A percentile compares a stretch with the other conserved stretches of the same genome.
These are phyloP conservation scores for Sinonovacula constricta DNA, from an alignment of 1,140 invertebrate genomes.

Conservation along the genomic window DNA sequence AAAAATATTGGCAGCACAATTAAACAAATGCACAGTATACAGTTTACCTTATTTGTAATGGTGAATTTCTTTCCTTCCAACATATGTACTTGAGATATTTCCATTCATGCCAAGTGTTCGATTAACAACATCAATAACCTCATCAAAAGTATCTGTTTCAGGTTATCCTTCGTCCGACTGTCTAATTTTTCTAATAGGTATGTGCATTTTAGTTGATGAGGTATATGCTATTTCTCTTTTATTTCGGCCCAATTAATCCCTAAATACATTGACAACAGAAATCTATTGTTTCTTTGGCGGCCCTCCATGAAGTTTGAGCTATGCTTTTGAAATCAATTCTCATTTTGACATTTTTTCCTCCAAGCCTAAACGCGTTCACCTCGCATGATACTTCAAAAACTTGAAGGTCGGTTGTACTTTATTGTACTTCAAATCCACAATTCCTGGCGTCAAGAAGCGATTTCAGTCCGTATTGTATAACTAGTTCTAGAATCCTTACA, in stretches of 20 bases:
- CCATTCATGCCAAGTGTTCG: conserved; percentile 9
- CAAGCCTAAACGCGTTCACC: conserved; percentile 42
- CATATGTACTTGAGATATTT: background rate
- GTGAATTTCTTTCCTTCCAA: too few species aligned
- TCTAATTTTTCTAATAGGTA: background rate
- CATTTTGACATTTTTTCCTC: conserved; percentile 26
- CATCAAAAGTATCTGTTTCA: background rate
- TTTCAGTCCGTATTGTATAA: conserved; percentile 40
- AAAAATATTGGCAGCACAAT: too few species aligned
- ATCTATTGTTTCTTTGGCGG: conserved; percentile 20
- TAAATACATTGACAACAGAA: background rate
- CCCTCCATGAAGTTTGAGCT: conserved; percentile 35
- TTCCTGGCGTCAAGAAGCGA: conserved; percentile 39
- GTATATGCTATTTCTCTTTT: conserved; percentile 14
- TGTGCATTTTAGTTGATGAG: background rate
- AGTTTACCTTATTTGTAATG: too few species aligned
- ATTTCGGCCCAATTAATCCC: background rate
- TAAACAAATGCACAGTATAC: too few species aligned
- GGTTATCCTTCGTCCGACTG: background rate
- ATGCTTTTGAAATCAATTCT: conserved; percentile 43
- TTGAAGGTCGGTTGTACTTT: conserved; percentile 38
- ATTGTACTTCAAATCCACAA: conserved; percentile 52
- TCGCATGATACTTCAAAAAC: conserved; percentile 54
- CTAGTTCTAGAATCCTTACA: conserved; percentile 29
- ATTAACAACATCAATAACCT: conserved; percentile 1